A percentile compares a stretch with the other conserved stretches of the same genome.
phyloP scores from a whole-genome alignment of 2,888 invertebrate genomes.

The Argynnis bischoffii region DNA sequence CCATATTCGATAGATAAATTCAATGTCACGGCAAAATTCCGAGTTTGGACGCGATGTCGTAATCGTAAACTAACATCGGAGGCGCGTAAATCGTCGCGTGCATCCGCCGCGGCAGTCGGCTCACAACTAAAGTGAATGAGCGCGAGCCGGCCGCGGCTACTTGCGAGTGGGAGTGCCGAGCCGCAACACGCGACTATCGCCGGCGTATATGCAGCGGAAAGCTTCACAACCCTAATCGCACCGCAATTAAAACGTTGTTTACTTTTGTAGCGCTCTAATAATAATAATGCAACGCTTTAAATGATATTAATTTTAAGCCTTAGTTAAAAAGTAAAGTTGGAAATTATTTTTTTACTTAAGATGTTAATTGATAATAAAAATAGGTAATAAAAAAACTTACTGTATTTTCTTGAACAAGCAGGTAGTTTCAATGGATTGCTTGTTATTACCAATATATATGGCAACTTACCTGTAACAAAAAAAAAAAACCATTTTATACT shows the following conservation, averaged over 20 bases:
- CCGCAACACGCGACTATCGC: constrained; percentile 67
- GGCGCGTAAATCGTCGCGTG: constrained; percentile 66
- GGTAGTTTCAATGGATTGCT: no score
- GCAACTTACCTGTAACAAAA: constrained; percentile 37
- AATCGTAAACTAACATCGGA: constrained; percentile 79
- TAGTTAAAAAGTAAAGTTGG: neutral
- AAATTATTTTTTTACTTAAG: neutral
- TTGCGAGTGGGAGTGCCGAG: constrained; percentile 70
- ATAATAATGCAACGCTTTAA: constrained; percentile 33
- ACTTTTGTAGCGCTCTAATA: constrained; percentile 62
- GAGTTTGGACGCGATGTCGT: constrained; percentile 73
- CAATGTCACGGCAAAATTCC: constrained; percentile 79
- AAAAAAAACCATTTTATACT: neutral
- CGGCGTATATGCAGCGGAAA: constrained; percentile 75
- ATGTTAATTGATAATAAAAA: neutral
- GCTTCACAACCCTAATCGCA: constrained; percentile 76
- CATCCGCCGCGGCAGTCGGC: constrained; percentile 73
- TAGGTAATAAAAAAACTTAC: neutral
- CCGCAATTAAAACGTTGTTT: constrained; percentile 76
- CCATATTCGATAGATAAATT: constrained; percentile 83
- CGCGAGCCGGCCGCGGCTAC: constrained; percentile 66
- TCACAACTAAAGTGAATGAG: constrained; percentile 79
- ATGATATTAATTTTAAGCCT: constrained; percentile 6
- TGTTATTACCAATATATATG: no score
- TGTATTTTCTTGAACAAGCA: neutral